Evolutionary conservation across 2,888 invertebrate genomes (phyloP).

Genomic region (Salpingus planirostris): DNA sequence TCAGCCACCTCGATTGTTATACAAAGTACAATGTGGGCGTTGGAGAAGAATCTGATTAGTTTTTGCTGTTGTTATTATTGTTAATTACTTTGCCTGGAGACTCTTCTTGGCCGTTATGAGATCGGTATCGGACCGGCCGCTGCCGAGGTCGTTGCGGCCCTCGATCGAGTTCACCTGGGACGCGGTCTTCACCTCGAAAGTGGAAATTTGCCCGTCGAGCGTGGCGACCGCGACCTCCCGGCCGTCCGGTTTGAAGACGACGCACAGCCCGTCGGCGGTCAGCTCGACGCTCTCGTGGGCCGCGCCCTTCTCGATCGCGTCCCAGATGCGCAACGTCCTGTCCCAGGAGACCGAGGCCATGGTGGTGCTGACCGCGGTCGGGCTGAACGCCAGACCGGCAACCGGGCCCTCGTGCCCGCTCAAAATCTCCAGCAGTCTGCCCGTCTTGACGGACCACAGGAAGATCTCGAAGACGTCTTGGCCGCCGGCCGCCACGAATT

Average conservation of each 20-base stretch:
- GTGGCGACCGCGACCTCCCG: slow-evolving; percentile 89
- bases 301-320: slow-evolving; percentile 74
- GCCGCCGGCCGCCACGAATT: slow-evolving; percentile 91
- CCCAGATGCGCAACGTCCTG: slow-evolving; percentile 84
- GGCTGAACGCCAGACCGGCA: slow-evolving; percentile 67
- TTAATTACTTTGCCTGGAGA: slow-evolving; percentile 71
- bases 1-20: too few species aligned
- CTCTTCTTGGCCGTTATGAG: slow-evolving; percentile 79
- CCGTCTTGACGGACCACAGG: slow-evolving; percentile 92
- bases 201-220: slow-evolving; percentile 74
- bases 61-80: too few species aligned
- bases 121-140: slow-evolving; percentile 75
- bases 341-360: slow-evolving; percentile 93
- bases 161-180: slow-evolving; percentile 73
- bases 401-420: slow-evolving; percentile 93
- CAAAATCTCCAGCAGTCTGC: slow-evolving; percentile 80
- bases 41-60: too few species aligned
- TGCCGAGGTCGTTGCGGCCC: slow-evolving; percentile 81
- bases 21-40: too few species aligned
- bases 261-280: slow-evolving; percentile 70
- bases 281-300: slow-evolving; percentile 74
- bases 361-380: slow-evolving; percentile 59
- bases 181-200: slow-evolving; percentile 66
- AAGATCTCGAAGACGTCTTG: slow-evolving; percentile 92
- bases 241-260: slow-evolving; percentile 84